Conservation (phyloP, 1,140 invertebrate genomes). For the Marisa cornuarietis region DNA sequence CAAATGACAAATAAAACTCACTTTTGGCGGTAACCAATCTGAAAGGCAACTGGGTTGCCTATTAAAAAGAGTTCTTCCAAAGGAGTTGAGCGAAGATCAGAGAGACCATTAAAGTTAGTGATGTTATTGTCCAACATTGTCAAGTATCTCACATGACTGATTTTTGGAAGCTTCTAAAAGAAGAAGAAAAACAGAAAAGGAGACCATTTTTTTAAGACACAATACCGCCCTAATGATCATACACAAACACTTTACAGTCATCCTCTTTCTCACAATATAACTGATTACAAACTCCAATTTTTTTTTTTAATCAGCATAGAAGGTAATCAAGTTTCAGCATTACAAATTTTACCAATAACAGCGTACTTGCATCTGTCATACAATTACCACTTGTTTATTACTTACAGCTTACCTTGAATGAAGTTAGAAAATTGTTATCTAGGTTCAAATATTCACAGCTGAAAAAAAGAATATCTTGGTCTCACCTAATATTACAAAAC, state of each 20-base stretch:
- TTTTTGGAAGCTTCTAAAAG: conserved; percentile 39
- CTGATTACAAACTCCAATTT: no score
- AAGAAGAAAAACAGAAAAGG: not conserved
- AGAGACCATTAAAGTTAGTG: conserved; percentile 32
- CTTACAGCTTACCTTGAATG: conserved; percentile 39
- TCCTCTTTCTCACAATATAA: no score
- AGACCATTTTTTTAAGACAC: not conserved
- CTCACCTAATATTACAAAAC: no score
- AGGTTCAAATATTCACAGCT: conserved; percentile 52
- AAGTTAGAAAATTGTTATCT: conserved; percentile 45
- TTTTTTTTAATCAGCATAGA: no score
- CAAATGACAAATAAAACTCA: conserved; percentile 18
- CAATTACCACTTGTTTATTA: not conserved
- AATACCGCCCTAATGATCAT: not conserved
- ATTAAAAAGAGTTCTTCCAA: conserved; percentile 42
- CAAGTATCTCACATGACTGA: conserved; percentile 31
- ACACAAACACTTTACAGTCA: no score
- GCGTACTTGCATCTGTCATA: no score
- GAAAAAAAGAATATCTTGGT: conserved; percentile 20
- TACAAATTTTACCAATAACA: not conserved
- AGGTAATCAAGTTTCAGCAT: no score
- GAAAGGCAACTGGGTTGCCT: conserved; percentile 45
- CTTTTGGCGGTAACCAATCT: conserved; percentile 45
- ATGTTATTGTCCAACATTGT: conserved; percentile 43
- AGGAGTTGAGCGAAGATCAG: conserved; percentile 17